phyloP scores from a whole-genome alignment of 2,888 invertebrate genomes.

The Troides oblongomaculatus region DNA sequence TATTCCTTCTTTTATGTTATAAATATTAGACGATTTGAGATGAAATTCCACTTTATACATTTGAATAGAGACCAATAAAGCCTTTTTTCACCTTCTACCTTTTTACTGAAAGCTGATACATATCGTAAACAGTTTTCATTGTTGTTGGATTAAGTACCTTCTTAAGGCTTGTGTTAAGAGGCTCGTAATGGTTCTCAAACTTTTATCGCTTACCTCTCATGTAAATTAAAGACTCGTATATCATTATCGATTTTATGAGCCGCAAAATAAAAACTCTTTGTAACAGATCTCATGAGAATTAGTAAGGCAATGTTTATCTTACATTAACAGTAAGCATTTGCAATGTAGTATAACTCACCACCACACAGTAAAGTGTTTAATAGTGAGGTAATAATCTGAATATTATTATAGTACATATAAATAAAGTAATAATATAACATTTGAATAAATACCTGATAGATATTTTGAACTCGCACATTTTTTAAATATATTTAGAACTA shows the following conservation, averaged over 20 bases:
- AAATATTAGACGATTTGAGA: neutral
- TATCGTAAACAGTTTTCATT: neutral
- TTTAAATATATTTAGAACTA: too few species aligned
- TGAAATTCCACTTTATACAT: neutral
- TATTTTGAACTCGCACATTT: too few species aligned
- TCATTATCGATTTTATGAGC: neutral
- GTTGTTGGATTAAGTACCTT: neutral
- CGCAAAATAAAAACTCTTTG: neutral
- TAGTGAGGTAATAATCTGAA: too few species aligned
- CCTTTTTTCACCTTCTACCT: neutral
- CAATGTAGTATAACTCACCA: neutral
- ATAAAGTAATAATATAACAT: too few species aligned
- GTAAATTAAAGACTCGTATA: neutral
- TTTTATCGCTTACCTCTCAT: neutral
- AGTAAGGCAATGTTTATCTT: neutral
- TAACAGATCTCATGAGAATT: neutral
- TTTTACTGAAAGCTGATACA: neutral
- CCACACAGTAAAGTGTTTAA: neutral
- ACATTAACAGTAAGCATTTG: neutral
- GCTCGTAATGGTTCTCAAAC: neutral
- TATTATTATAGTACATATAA: too few species aligned
- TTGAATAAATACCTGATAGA: too few species aligned
- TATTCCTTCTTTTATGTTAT: neutral
- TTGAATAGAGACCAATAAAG: neutral
- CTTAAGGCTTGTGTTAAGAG: neutral